Evolutionary conservation across 2,888 invertebrate species (phyloP).

Genomic region (Urechis unicinctus): DNA sequence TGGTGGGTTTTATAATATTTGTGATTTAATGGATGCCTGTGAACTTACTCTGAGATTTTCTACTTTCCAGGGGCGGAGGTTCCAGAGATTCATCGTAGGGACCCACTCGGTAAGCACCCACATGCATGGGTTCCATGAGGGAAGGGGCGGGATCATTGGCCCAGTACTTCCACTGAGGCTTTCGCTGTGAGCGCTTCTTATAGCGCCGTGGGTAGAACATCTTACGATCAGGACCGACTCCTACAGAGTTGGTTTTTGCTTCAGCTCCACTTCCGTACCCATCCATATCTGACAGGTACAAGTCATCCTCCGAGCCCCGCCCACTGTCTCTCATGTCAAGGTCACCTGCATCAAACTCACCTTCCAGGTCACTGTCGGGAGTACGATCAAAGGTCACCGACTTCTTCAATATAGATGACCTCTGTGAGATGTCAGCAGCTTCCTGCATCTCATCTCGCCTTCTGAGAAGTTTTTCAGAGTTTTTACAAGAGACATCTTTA

Average conservation of each 20-base stretch:
- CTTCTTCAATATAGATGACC: conserved; percentile 11
- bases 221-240: conserved; percentile 3
- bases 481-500: conserved; percentile 11
- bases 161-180: conserved; percentile 34
- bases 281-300: conserved; percentile 12
- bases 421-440: conserved; percentile 8
- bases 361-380: conserved; percentile 5
- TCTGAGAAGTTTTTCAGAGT: conserved; percentile 21
- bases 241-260: conserved; percentile 1
- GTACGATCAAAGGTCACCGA: conserved; percentile 11
- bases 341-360: conserved; percentile 13
- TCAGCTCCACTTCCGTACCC: conserved; percentile 6
- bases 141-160: conserved; percentile 30
- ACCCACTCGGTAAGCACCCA: conserved; percentile 17
- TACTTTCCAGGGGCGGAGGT: conserved; percentile 10
- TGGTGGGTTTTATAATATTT: too few species aligned
- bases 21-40: too few species aligned
- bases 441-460: conserved; percentile 29
- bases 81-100: conserved; percentile 10
- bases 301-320: conserved; percentile 15
- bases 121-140: conserved; percentile 23
- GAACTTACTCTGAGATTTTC: neutral
- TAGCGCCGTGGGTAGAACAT: neutral
- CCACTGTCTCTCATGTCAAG: conserved; percentile 23
- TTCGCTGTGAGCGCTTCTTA: neutral